Evolutionary conservation across 2,888 invertebrate genomes (phyloP).

Genomic region (Phasia obesa): DNA sequence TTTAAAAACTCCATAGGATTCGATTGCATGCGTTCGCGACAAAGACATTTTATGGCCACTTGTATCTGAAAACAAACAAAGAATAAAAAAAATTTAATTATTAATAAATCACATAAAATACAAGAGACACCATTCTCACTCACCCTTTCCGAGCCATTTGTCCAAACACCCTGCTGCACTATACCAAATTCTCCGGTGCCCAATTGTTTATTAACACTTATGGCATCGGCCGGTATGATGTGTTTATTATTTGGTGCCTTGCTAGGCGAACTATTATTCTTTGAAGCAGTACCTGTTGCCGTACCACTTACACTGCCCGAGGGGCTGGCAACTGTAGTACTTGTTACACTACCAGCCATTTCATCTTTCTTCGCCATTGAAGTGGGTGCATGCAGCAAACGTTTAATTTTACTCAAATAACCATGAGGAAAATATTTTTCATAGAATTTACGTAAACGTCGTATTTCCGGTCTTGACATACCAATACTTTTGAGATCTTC

Average conservation of each 20-base stretch:
- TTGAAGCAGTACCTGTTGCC: constrained; percentile 53
- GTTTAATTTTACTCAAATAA: constrained; percentile 95
- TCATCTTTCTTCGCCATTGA: constrained; percentile 79
- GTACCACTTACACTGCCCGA: constrained; percentile 60
- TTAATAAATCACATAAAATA: not conserved
- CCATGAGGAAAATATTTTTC: constrained; percentile 97
- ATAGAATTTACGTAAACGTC: constrained; percentile 95
- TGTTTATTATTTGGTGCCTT: constrained; percentile 88
- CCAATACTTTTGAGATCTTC: constrained; percentile 96
- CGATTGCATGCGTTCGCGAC: constrained; percentile 96
- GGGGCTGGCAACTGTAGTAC: constrained; percentile 54
- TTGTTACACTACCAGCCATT: constrained; percentile 56
- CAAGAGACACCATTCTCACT: constrained; percentile 73
- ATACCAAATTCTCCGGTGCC: constrained; percentile 99
- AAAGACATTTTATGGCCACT: constrained; percentile 98
- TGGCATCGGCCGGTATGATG: constrained; percentile 94
- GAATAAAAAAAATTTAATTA: not conserved
- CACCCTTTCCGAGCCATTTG: constrained; percentile 95
- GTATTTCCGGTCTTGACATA: constrained; percentile 96
- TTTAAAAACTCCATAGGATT: constrained; percentile 98
- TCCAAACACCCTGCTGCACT: constrained; percentile 99
- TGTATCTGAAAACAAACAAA: constrained; percentile 86
- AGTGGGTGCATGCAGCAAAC: constrained; percentile 85
- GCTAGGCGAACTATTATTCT: constrained; percentile 82
- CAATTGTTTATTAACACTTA: constrained; percentile 95